Percentiles rank a stretch among this genome's conserved stretches.
Conservation (phyloP, 1,140 invertebrate species). For the Dysdera silvatica region DNA sequence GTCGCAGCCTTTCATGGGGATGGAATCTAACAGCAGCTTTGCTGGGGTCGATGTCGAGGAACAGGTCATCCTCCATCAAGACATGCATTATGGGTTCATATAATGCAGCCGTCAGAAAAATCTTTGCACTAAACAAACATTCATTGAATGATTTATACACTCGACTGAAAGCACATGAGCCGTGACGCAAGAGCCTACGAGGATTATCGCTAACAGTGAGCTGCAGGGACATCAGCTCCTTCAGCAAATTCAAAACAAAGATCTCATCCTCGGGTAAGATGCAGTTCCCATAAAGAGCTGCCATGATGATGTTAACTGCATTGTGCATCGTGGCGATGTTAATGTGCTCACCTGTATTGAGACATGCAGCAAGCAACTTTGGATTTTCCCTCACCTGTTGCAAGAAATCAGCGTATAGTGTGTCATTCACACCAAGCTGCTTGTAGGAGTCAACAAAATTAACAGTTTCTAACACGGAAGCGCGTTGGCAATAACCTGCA, state of each 20-base stretch:
- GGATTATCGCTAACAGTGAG: conserved; percentile 73
- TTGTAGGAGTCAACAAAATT: conserved; percentile 83
- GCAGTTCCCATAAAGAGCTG: conserved; percentile 75
- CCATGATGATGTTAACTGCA: conserved; percentile 62
- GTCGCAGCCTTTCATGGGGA: conserved; percentile 58
- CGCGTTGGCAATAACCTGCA: conserved; percentile 62
- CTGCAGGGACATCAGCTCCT: conserved; percentile 74
- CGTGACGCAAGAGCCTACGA: conserved; percentile 67
- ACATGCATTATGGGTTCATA: conserved; percentile 84
- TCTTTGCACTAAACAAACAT: conserved; percentile 76
- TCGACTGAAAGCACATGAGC: conserved; percentile 78
- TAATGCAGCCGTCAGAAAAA: conserved; percentile 86
- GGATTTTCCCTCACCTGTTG: conserved; percentile 68
- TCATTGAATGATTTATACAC: conserved; percentile 85
- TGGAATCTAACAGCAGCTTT: conserved; percentile 70
- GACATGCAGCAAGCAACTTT: conserved; percentile 65
- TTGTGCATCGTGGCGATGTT: conserved; percentile 53
- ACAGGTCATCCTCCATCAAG: conserved; percentile 86
- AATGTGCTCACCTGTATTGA: conserved; percentile 65
- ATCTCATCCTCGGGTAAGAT: conserved; percentile 72
- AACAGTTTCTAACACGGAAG: conserved; percentile 66
- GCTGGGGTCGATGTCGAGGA: conserved; percentile 83
- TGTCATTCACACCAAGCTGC: conserved; percentile 69
- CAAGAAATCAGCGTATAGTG: conserved; percentile 69
- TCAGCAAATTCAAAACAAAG: conserved; percentile 64